Conservation (phyloP, 2,797 vertebrate genomes). For the Simalia tracyae region DNA sequence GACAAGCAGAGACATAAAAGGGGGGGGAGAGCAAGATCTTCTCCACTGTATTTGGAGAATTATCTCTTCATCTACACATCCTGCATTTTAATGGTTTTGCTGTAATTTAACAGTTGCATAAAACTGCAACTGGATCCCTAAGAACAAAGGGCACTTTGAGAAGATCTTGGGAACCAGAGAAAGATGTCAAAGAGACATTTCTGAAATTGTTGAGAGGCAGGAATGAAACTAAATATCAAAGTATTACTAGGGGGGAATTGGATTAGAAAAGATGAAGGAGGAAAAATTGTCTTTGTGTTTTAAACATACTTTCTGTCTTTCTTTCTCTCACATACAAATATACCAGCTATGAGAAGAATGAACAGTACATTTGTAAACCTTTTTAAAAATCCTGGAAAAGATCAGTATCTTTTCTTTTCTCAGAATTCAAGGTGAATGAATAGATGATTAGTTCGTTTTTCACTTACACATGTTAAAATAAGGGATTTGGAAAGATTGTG, state of each 20-base stretch:
- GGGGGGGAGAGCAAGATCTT: background rate
- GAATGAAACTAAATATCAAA: conserved; percentile 20
- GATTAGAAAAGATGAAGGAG: conserved; percentile 10
- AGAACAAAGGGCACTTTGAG: conserved; percentile 29
- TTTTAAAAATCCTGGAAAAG: background rate
- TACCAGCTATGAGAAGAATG: background rate
- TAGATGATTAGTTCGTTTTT: background rate
- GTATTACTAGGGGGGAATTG: background rate
- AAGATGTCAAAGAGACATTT: conserved; percentile 29
- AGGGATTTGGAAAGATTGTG: conserved; percentile 2
- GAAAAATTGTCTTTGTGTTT: background rate
- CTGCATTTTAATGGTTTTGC: conserved; percentile 43
- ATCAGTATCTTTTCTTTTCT: background rate
- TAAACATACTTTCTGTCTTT: background rate
- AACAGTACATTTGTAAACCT: background rate
- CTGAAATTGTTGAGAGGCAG: conserved; percentile 40
- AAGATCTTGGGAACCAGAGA: background rate
- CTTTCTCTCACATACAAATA: background rate
- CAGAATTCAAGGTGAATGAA: background rate
- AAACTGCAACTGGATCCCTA: conserved; percentile 27
- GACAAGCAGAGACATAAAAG: conserved; percentile 11
- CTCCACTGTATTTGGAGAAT: background rate
- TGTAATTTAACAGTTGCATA: conserved; percentile 30
- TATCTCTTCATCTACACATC: background rate
- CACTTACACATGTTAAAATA: background rate